phyloP scores from a whole-genome alignment of 2,113 vertebrate genomes.

The Aramus guarauna region DNA sequence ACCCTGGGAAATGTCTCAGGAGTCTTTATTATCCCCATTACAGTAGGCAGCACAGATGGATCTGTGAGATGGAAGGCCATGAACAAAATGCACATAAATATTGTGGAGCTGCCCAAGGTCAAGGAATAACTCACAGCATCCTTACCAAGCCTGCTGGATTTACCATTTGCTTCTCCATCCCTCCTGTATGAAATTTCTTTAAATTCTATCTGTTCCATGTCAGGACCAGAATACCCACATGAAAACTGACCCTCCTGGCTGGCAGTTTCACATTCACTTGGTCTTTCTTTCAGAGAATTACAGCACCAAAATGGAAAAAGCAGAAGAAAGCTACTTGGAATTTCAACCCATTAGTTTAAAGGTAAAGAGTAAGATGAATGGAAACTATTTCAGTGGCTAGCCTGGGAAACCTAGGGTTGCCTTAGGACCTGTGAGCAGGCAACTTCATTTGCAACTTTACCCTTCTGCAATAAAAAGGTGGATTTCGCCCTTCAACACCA shows the following conservation, averaged over 20 bases:
- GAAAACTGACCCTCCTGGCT: background rate
- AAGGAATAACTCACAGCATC: background rate
- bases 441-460: background rate
- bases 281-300: background rate
- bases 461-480: background rate
- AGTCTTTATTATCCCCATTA: background rate
- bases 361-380: background rate
- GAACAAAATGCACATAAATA: background rate
- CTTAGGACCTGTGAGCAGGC: background rate
- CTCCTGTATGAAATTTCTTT: background rate
- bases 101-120: background rate
- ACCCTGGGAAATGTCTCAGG: background rate
- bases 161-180: background rate
- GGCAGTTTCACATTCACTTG: background rate
- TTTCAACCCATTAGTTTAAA: background rate
- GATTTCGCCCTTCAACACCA: background rate
- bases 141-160: background rate
- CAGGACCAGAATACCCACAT: background rate
- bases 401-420: background rate
- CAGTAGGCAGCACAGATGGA: background rate
- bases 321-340: background rate
- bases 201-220: background rate
- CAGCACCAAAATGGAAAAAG: background rate
- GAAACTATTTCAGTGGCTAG: background rate
- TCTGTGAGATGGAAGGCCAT: background rate